Conservation (phyloP, 2,888 invertebrate species). For the Rutpela maculata region DNA sequence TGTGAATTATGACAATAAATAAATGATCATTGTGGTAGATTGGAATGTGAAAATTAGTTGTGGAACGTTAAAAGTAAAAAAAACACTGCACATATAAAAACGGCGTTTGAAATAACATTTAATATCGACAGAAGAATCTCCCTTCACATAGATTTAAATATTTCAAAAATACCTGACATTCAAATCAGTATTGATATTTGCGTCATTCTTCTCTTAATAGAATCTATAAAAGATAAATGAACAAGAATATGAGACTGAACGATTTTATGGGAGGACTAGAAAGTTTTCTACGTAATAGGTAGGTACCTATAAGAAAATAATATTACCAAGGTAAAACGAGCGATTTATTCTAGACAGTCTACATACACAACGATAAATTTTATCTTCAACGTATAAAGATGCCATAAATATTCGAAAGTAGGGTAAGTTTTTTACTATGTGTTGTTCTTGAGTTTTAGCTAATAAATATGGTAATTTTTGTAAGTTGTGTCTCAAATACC, state of each 20-base stretch:
- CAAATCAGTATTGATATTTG: no score
- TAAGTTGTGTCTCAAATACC: neutral
- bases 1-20: no score
- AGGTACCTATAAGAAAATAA: neutral
- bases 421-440: neutral
- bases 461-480: neutral
- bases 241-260: neutral
- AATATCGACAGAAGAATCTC: no score
- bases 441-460: neutral
- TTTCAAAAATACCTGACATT: no score
- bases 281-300: neutral
- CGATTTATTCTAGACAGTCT: neutral
- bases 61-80: no score
- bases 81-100: no score
- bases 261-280: neutral
- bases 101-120: no score
- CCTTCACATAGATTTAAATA: no score
- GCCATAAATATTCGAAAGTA: neutral
- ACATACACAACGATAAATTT: conserved; percentile 2
- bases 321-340: neutral
- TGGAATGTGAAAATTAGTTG: no score
- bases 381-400: neutral
- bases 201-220: no score
- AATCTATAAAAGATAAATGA: no score
- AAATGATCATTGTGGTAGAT: no score